phyloP scores from a whole-genome alignment of 2,888 invertebrate genomes.

The Nomada ruficornis region DNA sequence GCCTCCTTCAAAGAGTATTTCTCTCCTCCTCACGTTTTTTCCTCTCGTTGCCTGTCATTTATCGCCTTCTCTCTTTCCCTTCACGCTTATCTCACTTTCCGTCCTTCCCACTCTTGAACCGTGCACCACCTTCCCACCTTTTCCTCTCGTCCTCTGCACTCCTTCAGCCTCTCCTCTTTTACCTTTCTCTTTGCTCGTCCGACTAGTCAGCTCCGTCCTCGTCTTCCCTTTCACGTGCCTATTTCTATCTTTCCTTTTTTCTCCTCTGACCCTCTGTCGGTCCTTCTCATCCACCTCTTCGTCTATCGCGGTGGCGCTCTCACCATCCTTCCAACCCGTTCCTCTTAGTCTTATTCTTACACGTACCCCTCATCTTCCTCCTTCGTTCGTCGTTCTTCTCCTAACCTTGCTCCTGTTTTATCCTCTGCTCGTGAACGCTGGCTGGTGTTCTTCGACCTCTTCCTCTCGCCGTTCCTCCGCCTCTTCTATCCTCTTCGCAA shows the following conservation, averaged over 20 bases:
- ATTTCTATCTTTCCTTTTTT: conserved; percentile 31
- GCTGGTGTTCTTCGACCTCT: conserved; percentile 29
- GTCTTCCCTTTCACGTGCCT: conserved; percentile 13
- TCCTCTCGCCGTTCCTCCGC: conserved; percentile 1
- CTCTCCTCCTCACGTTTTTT: conserved; percentile 18
- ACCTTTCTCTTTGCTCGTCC: conserved; percentile 29
- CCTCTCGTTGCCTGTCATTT: neutral
- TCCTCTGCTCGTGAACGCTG: conserved; percentile 45
- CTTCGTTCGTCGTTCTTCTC: conserved; percentile 56
- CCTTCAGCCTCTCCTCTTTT: conserved; percentile 24
- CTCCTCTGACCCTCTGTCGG: conserved; percentile 7
- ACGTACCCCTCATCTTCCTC: conserved; percentile 54
- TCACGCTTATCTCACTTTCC: conserved; percentile 20
- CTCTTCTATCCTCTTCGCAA: conserved; percentile 43
- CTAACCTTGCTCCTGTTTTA: conserved; percentile 69
- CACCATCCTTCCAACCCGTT: conserved; percentile 37
- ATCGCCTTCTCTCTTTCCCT: conserved; percentile 24
- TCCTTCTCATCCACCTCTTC: conserved; percentile 23
- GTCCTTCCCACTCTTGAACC: conserved; percentile 30
- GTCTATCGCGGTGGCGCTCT: conserved; percentile 36
- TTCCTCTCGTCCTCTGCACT: conserved; percentile 1
- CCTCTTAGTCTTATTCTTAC: conserved; percentile 64
- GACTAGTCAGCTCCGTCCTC: conserved; percentile 25
- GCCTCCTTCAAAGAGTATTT: conserved; percentile 31
- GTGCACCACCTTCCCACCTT: conserved; percentile 22